These are phyloP conservation scores for Bedellia somnulentella DNA, from an alignment of 2,888 invertebrate species.

Conservation along the genomic window DNA sequence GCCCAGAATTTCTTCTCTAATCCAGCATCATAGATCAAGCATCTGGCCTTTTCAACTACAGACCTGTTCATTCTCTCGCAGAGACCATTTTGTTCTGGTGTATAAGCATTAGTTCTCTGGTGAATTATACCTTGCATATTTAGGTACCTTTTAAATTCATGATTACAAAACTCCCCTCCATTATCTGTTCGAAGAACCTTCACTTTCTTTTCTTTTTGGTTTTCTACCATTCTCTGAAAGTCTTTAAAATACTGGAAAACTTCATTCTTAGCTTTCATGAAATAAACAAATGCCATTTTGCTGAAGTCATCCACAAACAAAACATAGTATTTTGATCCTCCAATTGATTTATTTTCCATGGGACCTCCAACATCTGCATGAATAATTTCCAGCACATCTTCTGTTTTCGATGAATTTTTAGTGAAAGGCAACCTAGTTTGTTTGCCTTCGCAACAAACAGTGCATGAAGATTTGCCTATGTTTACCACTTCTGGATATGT, in stretches of 20 bases:
- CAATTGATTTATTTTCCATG: slow-evolving; percentile 11
- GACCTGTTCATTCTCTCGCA: slow-evolving; percentile 9
- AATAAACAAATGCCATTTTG: slow-evolving; percentile 15
- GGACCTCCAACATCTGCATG: slow-evolving; percentile 13
- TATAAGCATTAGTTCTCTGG: slow-evolving; percentile 10
- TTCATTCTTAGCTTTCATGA: slow-evolving; percentile 18
- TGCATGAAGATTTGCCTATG: slow-evolving; percentile 8
- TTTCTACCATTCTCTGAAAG: slow-evolving; percentile 16
- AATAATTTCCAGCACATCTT: slow-evolving; percentile 8
- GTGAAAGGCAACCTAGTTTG: slow-evolving; percentile 11
- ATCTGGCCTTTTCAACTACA: slow-evolving; percentile 9
- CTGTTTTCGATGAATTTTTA: slow-evolving; percentile 4
- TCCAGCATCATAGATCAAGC: slow-evolving; percentile 8
- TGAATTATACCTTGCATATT: slow-evolving; percentile 10
- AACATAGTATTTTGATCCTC: slow-evolving; percentile 4
- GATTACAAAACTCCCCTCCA: slow-evolving; percentile 5
- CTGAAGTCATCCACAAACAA: slow-evolving; percentile 16
- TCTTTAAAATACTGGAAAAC: slow-evolving; percentile 11
- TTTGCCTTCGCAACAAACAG: slow-evolving; percentile 13
- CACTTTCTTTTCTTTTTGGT: slow-evolving; percentile 14
- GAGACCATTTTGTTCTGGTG: slow-evolving; percentile 9
- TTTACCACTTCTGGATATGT: slow-evolving; percentile 5
- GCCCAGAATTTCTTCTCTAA: slow-evolving; percentile 6
- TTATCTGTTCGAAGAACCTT: slow-evolving; percentile 11
- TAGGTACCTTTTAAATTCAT: slow-evolving; percentile 8